phyloP scores from a whole-genome alignment of 2,113 vertebrate species.

The Chunga burmeisteri region DNA sequence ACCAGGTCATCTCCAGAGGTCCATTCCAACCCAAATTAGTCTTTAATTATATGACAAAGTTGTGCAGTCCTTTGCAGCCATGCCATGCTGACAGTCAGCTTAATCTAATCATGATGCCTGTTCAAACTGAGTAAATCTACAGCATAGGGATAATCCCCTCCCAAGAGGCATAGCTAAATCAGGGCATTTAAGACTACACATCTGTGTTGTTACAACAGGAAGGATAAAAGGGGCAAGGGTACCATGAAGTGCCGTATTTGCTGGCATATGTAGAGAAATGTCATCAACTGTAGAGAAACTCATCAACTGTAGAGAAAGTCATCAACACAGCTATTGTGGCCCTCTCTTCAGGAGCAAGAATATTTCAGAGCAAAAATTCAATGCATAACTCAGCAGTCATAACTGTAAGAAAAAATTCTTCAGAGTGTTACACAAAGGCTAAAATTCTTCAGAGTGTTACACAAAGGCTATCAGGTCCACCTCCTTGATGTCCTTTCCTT shows the following conservation, averaged over 20 bases:
- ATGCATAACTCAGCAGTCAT: background rate
- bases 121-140: background rate
- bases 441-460: background rate
- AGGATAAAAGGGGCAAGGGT: background rate
- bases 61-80: background rate
- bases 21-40: background rate
- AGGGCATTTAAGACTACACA: background rate
- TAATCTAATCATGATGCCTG: background rate
- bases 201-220: background rate
- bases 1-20: background rate
- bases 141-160: background rate
- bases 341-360: background rate
- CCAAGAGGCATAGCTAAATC: background rate
- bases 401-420: constrained; percentile 20
- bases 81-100: background rate
- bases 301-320: background rate
- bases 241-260: background rate
- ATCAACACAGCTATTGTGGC: background rate
- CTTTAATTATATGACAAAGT: background rate
- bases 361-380: constrained; percentile 11
- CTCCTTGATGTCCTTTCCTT: background rate
- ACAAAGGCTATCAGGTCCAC: constrained; percentile 1
- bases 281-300: background rate
- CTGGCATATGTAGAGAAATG: background rate
- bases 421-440: background rate